phyloP scores from a whole-genome alignment of 2,797 vertebrate species.

The Hipposideros larvatus region DNA sequence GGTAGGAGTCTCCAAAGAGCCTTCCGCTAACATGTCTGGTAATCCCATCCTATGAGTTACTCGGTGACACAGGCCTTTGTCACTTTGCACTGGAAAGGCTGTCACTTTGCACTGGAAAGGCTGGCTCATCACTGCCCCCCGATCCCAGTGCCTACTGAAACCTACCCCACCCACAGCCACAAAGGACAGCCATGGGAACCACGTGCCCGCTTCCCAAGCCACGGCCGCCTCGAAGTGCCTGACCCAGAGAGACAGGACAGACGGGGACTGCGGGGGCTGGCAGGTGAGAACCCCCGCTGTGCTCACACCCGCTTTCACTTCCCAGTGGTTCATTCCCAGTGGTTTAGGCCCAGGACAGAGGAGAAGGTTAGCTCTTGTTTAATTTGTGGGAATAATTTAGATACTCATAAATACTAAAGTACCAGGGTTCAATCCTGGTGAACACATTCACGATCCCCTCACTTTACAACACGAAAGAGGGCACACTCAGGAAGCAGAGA shows the following conservation, averaged over 20 bases:
- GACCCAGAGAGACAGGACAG: fast-evolving
- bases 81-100: background rate
- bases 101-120: background rate
- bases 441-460: fast-evolving
- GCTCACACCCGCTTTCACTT: fast-evolving
- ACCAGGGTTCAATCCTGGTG: background rate
- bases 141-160: background rate
- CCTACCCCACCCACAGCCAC: background rate
- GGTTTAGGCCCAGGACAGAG: background rate
- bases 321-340: fast-evolving
- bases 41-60: fast-evolving
- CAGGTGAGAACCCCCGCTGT: fast-evolving
- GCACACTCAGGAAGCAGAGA: background rate
- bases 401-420: too few relatives aligned
- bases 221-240: fast-evolving
- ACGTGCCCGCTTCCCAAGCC: fast-evolving
- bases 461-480: background rate
- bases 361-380: fast-evolving
- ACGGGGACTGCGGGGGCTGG: too few relatives aligned
- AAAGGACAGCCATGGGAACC: background rate
- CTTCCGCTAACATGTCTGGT: fast-evolving
- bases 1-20: background rate
- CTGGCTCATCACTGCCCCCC: background rate
- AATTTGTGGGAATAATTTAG: fast-evolving
- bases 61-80: background rate